Percentiles rank a stretch among this genome's conserved stretches.
Conservation (phyloP, 2,113 vertebrate genomes). For the Brachyhypopomus gauderio region DNA sequence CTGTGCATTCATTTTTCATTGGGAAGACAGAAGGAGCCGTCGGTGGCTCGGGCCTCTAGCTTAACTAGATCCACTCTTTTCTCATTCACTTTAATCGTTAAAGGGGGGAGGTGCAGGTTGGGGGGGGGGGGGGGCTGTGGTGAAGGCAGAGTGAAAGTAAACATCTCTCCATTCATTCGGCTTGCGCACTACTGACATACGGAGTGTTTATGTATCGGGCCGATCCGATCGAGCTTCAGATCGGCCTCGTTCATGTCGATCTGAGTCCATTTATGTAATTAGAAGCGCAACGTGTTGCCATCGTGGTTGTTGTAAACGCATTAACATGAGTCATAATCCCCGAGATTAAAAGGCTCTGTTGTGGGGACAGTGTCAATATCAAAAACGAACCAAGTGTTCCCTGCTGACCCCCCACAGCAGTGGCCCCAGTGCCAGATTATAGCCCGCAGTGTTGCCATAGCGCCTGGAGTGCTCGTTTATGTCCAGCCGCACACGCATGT, state of each 20-base stretch:
- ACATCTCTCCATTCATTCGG: not conserved
- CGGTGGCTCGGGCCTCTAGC: slow-evolving; percentile 5
- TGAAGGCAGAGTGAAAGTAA: not conserved
- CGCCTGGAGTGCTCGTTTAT: too few species aligned
- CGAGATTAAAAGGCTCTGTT: too few species aligned
- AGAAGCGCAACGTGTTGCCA: not conserved
- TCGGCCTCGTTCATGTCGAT: not conserved
- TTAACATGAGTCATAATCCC: not conserved
- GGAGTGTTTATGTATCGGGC: too few species aligned
- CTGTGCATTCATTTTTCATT: slow-evolving; percentile 28
- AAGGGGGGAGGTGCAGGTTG: not conserved
- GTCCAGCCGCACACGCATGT: not conserved
- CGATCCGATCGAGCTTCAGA: not conserved
- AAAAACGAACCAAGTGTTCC: not conserved
- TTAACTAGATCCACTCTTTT: slow-evolving; percentile 31
- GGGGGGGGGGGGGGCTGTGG: not conserved
- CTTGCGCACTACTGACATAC: not conserved
- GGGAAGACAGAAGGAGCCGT: not conserved
- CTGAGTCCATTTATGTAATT: not conserved
- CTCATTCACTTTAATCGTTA: slow-evolving; percentile 21
- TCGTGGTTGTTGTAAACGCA: not conserved
- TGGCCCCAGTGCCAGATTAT: not conserved
- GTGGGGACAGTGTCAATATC: not conserved
- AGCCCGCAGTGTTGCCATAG: too few species aligned
- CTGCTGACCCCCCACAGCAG: not conserved